phyloP scores from a whole-genome alignment of 2,888 invertebrate species.

The Crematogaster levior region DNA sequence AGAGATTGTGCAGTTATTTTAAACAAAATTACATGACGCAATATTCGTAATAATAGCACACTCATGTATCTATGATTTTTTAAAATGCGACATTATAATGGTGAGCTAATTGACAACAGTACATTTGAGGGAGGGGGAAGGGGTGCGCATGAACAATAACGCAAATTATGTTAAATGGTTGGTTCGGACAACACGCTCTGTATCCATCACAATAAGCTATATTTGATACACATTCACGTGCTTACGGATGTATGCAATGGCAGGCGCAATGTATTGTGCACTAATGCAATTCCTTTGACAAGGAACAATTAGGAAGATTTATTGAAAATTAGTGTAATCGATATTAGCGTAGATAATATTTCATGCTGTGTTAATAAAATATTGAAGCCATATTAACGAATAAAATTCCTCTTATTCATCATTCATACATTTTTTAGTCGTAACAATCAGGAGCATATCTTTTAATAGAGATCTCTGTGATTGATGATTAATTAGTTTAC shows the following conservation, averaged over 20 bases:
- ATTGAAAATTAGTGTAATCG: conserved; percentile 49
- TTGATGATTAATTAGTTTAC: not conserved
- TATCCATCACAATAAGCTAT: conserved; percentile 56
- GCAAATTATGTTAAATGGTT: conserved; percentile 62
- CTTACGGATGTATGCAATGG: conserved; percentile 49
- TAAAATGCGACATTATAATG: conserved; percentile 45
- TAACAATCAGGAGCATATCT: not conserved
- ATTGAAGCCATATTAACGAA: not conserved
- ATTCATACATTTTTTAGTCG: not conserved
- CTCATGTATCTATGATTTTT: not conserved
- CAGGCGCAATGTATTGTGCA: conserved; percentile 10
- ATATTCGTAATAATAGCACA: not conserved
- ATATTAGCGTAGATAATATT: conserved; percentile 14
- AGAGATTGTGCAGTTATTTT: not conserved
- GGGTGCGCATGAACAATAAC: conserved; percentile 38
- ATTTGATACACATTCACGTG: conserved; percentile 61
- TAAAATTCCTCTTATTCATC: not conserved
- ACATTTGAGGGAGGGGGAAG: no score
- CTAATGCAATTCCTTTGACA: conserved; percentile 45
- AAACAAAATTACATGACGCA: conserved; percentile 1
- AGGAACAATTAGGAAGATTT: conserved; percentile 35
- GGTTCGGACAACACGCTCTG: conserved; percentile 34
- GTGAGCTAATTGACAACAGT: conserved; percentile 58
- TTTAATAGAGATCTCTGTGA: not conserved
- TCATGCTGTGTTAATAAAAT: not conserved